A percentile compares a stretch with the other conserved stretches of the same genome.
phyloP scores from a whole-genome alignment of 2,113 vertebrate genomes.

The Gavia stellata region DNA sequence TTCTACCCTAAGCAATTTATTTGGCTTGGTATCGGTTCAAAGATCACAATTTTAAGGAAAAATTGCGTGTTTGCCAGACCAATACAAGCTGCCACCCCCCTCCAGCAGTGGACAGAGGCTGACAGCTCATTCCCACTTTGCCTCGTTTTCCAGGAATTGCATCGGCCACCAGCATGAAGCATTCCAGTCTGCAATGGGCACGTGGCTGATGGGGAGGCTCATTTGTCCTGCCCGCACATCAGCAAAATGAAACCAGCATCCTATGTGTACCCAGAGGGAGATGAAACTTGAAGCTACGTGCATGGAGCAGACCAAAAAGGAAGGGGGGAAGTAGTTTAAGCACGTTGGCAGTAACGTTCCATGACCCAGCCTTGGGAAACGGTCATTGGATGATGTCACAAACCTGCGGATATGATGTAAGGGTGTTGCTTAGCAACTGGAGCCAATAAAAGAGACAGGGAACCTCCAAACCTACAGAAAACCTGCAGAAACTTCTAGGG shows the following conservation, averaged over 20 bases:
- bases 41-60: background rate
- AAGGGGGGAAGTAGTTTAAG: background rate
- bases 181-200: background rate
- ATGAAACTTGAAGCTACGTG: accelerated
- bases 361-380: background rate
- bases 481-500: background rate
- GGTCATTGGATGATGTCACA: background rate
- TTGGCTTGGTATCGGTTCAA: background rate
- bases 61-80: background rate
- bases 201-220: background rate
- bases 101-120: background rate
- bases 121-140: accelerated
- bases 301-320: background rate
- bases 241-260: background rate
- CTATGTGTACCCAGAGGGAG: background rate
- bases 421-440: background rate
- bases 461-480: background rate
- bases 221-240: background rate
- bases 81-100: background rate
- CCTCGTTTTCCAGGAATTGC: background rate
- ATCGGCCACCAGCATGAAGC: background rate
- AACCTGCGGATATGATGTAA: background rate
- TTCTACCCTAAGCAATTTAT: background rate
- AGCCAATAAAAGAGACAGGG: background rate
- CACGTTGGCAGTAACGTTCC: background rate